phyloP scores from a whole-genome alignment of 1,140 invertebrate species.

The Hesperophylax magnus region DNA sequence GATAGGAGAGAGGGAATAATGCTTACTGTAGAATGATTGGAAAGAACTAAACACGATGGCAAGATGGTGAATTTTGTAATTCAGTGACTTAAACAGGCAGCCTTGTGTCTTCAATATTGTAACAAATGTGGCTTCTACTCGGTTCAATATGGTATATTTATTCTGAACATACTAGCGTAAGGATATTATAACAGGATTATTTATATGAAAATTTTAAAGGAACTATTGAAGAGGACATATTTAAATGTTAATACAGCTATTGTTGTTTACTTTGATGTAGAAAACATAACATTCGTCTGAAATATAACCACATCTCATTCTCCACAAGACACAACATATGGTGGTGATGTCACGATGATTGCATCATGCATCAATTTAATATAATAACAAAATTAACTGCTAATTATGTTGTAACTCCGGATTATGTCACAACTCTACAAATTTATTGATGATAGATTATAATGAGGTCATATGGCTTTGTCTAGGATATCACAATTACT shows the following conservation, averaged over 20 bases:
- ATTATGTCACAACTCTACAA: too few relatives aligned
- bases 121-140: background rate
- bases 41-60: background rate
- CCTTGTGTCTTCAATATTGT: background rate
- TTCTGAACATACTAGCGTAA: background rate
- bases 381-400: too few relatives aligned
- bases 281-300: too few relatives aligned
- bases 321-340: too few relatives aligned
- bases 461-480: too few relatives aligned
- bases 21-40: background rate
- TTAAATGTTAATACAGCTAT: constrained; percentile 38
- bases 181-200: constrained; percentile 5
- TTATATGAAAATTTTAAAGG: constrained; percentile 33
- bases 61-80: background rate
- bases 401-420: too few relatives aligned
- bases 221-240: constrained; percentile 41
- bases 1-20: background rate
- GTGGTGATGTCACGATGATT: too few relatives aligned
- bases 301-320: too few relatives aligned
- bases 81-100: background rate
- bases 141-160: constrained; percentile 4
- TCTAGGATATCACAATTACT: too few relatives aligned
- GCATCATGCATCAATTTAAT: too few relatives aligned
- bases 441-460: too few relatives aligned
- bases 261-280: background rate